These are phyloP conservation scores for Melanargia galathea DNA, from an alignment of 2,888 invertebrate species.

Conservation along the genomic window DNA sequence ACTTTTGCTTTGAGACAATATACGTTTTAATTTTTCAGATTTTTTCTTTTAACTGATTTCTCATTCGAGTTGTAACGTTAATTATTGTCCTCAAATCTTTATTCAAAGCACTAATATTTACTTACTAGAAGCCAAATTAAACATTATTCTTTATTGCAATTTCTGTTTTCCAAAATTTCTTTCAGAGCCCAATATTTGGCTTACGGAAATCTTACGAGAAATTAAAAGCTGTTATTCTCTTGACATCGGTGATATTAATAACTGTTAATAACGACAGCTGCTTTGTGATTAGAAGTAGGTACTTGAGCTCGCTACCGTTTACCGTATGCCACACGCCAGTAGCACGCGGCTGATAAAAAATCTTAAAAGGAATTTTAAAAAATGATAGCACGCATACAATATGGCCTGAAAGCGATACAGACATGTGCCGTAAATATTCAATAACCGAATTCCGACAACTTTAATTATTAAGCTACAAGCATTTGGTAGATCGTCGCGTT, in stretches of 20 bases:
- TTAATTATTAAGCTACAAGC: constrained; percentile 1
- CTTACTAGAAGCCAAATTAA: too few species aligned
- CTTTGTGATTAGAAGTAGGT: constrained; percentile 38
- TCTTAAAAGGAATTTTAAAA: constrained; percentile 39
- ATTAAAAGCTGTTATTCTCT: constrained; percentile 41
- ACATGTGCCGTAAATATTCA: constrained; percentile 47
- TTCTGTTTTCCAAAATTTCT: not conserved
- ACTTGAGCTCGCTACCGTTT: constrained; percentile 30
- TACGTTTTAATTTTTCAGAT: too few species aligned
- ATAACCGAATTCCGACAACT: not conserved
- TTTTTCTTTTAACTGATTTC: too few species aligned
- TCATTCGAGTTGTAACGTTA: too few species aligned
- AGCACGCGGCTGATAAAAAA: constrained; percentile 48
- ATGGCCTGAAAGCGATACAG: constrained; percentile 52
- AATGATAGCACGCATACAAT: constrained; percentile 50
- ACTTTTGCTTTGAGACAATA: too few species aligned
- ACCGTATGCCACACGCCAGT: constrained; percentile 49
- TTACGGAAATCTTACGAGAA: not conserved
- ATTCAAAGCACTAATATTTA: too few species aligned
- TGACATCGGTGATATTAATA: constrained; percentile 33
- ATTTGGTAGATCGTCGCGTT: too few species aligned
- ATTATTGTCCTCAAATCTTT: too few species aligned
- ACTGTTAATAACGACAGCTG: constrained; percentile 44
- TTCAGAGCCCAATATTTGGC: too few species aligned
- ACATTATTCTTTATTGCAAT: not conserved